These are phyloP conservation scores for Periophthalmus magnuspinnatus DNA, from an alignment of 2,797 vertebrate genomes.

Conservation along the genomic window DNA sequence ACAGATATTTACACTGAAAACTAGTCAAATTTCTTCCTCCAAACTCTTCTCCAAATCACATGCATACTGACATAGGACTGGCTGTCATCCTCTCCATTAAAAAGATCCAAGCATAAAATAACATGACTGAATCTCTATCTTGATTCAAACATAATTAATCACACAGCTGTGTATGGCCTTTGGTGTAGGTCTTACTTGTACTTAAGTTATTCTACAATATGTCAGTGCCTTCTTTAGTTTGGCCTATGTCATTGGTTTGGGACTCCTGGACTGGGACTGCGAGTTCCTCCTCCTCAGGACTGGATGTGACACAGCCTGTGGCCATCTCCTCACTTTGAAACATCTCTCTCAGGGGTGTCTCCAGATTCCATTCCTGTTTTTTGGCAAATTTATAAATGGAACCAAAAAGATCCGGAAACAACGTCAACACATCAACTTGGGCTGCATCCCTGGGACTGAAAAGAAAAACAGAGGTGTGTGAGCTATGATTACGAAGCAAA, in stretches of 20 bases:
- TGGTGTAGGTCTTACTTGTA: no score
- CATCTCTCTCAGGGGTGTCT: constrained; percentile 36
- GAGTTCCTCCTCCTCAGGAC: constrained; percentile 9
- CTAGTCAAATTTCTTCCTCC: no score
- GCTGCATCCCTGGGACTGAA: constrained; percentile 40
- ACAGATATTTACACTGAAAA: no score
- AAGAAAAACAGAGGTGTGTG: constrained; percentile 9
- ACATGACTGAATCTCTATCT: no score
- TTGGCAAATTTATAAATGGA: constrained; percentile 53
- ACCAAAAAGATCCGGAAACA: constrained; percentile 64
- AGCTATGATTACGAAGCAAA: background rate
- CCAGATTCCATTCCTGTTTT: constrained; percentile 45
- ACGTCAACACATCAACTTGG: constrained; percentile 17
- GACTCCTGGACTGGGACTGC: constrained; percentile 23
- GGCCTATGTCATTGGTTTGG: constrained; percentile 3
- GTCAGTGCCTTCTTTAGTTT: background rate
- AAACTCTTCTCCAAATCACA: no score
- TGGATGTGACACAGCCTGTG: background rate
- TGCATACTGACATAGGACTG: no score
- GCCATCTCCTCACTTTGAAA: constrained; percentile 27
- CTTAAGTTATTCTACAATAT: background rate
- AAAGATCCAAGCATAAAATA: no score
- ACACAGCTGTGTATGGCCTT: no score
- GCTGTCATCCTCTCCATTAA: no score
- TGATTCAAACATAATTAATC: no score